phyloP scores from a whole-genome alignment of 2,113 vertebrate species.

The Centrocercus urophasianus region DNA sequence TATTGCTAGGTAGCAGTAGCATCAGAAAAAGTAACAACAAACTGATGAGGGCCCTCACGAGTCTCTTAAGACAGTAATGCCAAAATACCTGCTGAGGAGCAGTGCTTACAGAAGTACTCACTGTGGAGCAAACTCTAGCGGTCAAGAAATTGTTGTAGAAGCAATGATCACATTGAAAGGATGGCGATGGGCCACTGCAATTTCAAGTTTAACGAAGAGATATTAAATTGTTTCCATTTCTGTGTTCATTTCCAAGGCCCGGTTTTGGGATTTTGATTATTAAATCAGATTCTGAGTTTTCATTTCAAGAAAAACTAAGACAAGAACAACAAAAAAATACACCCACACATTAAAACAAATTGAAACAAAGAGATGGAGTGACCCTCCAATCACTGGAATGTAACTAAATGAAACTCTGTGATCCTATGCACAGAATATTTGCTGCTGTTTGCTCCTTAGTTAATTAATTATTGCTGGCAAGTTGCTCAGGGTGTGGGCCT shows the following conservation, averaged over 20 bases:
- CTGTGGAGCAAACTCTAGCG: neutral
- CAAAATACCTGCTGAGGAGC: neutral
- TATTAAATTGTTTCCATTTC: neutral
- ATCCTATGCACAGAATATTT: slow-evolving; percentile 64
- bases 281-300: slow-evolving; percentile 26
- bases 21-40: neutral
- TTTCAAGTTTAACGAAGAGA: neutral
- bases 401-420: slow-evolving; percentile 63
- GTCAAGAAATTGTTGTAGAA: neutral
- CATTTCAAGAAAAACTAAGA: slow-evolving; percentile 43
- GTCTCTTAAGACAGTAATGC: neutral
- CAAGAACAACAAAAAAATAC: neutral
- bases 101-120: neutral
- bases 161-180: neutral
- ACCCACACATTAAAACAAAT: neutral
- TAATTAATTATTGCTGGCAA: slow-evolving; percentile 75
- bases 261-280: neutral
- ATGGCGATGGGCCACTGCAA: neutral
- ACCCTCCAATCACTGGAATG: slow-evolving; percentile 63
- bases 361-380: slow-evolving; percentile 48
- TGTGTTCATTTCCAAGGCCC: neutral
- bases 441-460: slow-evolving; percentile 67
- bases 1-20: neutral
- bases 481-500: slow-evolving; percentile 65
- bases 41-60: neutral